Percentiles rank a stretch among this genome's conserved stretches.
phyloP scores from a whole-genome alignment of 1,140 invertebrate genomes.

The Drosophila leontia region DNA sequence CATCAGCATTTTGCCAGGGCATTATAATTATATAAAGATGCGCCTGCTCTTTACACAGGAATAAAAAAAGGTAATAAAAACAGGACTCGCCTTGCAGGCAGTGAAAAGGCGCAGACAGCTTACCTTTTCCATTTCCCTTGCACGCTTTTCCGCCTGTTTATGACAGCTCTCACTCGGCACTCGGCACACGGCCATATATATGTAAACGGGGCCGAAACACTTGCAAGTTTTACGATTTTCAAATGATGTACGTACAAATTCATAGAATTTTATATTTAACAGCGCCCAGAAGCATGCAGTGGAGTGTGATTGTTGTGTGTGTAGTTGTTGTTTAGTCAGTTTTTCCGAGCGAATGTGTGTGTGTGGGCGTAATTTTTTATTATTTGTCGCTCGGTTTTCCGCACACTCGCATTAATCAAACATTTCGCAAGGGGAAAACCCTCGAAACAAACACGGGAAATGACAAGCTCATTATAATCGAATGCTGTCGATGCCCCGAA shows the following conservation, averaged over 20 bases:
- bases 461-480: constrained; percentile 73
- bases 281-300: constrained; percentile 69
- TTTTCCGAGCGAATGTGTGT: constrained; percentile 2
- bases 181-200: constrained; percentile 9
- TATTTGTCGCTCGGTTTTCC: constrained; percentile 66
- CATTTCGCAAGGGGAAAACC: constrained; percentile 33
- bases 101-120: constrained; percentile 31
- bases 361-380: constrained; percentile 71
- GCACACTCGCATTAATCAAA: constrained; percentile 73
- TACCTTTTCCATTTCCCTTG: constrained; percentile 55
- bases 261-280: constrained; percentile 83
- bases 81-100: constrained; percentile 10
- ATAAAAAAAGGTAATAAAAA: constrained; percentile 69
- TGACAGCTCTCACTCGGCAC: constrained; percentile 61
- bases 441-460: constrained; percentile 13
- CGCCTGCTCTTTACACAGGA: constrained; percentile 64
- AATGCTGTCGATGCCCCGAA: constrained; percentile 21
- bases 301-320: constrained; percentile 2
- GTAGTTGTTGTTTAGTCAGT: constrained; percentile 65
- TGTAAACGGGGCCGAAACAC: constrained; percentile 44
- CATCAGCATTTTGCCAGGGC: constrained; percentile 66
- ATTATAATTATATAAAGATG: constrained; percentile 76
- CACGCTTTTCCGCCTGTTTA: constrained; percentile 57
- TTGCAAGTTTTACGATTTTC: constrained; percentile 83
- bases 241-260: constrained; percentile 84